Percentiles rank a stretch among this genome's conserved stretches.
Conservation (phyloP, 2,888 invertebrate species). For the Xestoiulus laeticollis region DNA sequence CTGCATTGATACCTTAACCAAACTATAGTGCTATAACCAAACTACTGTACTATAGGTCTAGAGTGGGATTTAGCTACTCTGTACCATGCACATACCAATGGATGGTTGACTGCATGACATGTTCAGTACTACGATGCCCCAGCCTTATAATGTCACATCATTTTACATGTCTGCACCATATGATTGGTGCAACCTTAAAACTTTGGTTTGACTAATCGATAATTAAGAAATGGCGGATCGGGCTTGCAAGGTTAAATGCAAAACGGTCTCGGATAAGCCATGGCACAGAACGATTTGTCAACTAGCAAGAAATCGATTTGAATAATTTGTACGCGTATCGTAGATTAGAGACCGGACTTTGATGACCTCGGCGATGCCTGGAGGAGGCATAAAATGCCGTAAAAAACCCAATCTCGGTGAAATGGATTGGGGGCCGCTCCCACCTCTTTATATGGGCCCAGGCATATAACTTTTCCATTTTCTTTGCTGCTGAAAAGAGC, state of each 20-base stretch:
- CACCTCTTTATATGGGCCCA: not conserved
- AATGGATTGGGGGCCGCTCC: slow-evolving; percentile 38
- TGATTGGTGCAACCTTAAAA: not conserved
- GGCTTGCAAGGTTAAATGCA: not conserved
- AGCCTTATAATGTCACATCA: too few relatives aligned
- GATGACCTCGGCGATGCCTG: slow-evolving; percentile 22
- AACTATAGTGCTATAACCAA: too few relatives aligned
- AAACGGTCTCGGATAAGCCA: not conserved
- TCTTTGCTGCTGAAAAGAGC: slow-evolving; percentile 1
- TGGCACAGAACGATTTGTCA: slow-evolving; percentile 5
- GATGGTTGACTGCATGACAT: too few relatives aligned
- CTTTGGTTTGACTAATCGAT: slow-evolving; percentile 18
- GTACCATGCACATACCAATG: too few relatives aligned
- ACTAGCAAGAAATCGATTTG: slow-evolving; percentile 32
- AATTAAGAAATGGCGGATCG: slow-evolving; percentile 24
- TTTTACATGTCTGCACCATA: too few relatives aligned
- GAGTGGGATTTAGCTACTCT: too few relatives aligned
- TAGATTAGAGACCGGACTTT: not conserved
- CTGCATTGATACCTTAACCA: too few relatives aligned
- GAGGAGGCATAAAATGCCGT: not conserved
- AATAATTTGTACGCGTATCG: slow-evolving; percentile 21
- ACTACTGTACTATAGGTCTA: too few relatives aligned
- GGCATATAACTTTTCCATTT: not conserved
- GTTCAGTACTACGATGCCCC: too few relatives aligned
- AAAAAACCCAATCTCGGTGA: slow-evolving; percentile 5